Conservation (phyloP, 2,113 vertebrate genomes). For the Epinephelus fuscoguttatus region DNA sequence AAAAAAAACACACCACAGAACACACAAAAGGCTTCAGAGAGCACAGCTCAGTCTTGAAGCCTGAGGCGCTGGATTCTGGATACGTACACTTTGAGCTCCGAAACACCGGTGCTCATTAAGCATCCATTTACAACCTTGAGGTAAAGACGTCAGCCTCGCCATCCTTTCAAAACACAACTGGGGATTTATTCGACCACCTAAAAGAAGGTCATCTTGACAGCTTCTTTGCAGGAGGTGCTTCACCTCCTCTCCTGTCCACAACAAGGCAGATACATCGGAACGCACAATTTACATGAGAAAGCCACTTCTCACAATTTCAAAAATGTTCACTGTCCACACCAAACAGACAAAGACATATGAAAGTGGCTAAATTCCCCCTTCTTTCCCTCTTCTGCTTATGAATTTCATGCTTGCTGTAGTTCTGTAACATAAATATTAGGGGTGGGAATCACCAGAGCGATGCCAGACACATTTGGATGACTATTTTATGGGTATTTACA, state of each 20-base stretch:
- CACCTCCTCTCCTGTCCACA: background rate
- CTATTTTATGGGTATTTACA: background rate
- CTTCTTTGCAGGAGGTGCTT: constrained; percentile 5
- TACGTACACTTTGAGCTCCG: constrained; percentile 42
- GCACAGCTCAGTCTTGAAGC: constrained; percentile 59
- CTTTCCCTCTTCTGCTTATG: background rate
- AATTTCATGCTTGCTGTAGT: background rate
- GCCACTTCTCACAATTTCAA: background rate
- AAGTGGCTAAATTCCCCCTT: background rate
- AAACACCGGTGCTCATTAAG: constrained; percentile 63
- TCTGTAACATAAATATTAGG: too few species aligned
- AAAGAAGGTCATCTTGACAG: constrained; percentile 34
- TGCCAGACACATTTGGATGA: background rate
- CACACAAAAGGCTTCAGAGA: constrained; percentile 63
- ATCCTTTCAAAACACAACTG: constrained; percentile 24
- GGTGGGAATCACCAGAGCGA: background rate
- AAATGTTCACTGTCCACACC: background rate
- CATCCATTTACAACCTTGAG: constrained; percentile 39
- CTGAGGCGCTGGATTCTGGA: constrained; percentile 59
- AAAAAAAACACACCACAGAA: constrained; percentile 42
- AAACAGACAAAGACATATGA: background rate
- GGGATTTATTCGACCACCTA: constrained; percentile 31
- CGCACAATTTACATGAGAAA: background rate
- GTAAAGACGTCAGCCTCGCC: constrained; percentile 27
- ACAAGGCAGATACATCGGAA: background rate